phyloP scores from a whole-genome alignment of 2,888 invertebrate genomes.

The Luffia ferchaultella region DNA sequence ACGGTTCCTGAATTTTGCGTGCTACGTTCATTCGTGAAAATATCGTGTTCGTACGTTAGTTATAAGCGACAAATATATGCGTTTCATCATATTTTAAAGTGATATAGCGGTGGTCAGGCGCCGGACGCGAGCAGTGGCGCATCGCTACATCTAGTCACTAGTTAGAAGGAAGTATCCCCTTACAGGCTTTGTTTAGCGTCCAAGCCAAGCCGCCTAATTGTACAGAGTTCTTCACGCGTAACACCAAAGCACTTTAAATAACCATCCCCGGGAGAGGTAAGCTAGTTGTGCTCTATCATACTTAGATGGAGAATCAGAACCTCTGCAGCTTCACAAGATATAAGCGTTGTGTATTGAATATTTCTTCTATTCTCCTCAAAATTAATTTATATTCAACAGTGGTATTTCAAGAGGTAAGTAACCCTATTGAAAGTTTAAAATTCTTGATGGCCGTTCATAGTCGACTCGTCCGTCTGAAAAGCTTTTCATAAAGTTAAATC shows the following conservation, averaged over 20 bases:
- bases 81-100: too few relatives aligned
- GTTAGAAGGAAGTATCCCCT: conserved; percentile 56
- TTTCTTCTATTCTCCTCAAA: neutral
- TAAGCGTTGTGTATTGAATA: too few relatives aligned
- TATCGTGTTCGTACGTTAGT: too few relatives aligned
- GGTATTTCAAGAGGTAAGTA: neutral
- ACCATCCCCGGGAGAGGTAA: conserved; percentile 31
- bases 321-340: too few relatives aligned
- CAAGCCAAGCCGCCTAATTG: conserved; percentile 28
- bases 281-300: conserved; percentile 22
- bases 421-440: too few relatives aligned
- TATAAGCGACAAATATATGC: too few relatives aligned
- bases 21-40: too few relatives aligned
- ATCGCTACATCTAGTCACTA: neutral
- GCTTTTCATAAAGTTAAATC: too few relatives aligned
- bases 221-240: conserved; percentile 42
- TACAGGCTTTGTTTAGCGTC: conserved; percentile 44
- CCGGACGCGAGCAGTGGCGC: neutral
- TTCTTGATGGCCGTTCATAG: too few relatives aligned
- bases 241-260: conserved; percentile 49
- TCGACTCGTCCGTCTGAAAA: too few relatives aligned
- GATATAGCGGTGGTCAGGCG: too few relatives aligned
- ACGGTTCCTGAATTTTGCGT: too few relatives aligned
- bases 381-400: neutral
- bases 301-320: neutral